phyloP scores from a whole-genome alignment of 2,797 vertebrate species.

The Eremophila alpestris region DNA sequence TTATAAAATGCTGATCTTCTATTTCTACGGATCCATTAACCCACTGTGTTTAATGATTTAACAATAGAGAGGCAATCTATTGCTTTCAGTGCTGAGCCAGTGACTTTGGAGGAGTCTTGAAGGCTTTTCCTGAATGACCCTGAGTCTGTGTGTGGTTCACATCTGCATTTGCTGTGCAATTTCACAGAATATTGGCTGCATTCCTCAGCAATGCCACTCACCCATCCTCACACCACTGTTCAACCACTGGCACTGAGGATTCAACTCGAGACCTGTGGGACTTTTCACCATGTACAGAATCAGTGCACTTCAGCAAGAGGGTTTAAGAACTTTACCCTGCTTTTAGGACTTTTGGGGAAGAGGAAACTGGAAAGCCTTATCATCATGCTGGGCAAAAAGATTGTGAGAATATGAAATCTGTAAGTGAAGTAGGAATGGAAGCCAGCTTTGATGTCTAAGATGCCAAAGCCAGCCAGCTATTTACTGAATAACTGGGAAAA shows the following conservation, averaged over 20 bases:
- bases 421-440: too few species aligned
- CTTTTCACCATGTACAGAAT: not conserved
- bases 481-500: too few species aligned
- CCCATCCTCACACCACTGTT: not conserved
- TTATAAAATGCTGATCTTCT: not conserved
- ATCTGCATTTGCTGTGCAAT: not conserved
- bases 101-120: not conserved
- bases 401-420: too few species aligned
- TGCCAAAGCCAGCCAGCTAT: too few species aligned
- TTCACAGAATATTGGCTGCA: not conserved
- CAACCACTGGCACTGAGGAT: not conserved
- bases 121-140: not conserved
- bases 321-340: too few species aligned
- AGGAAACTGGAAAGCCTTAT: too few species aligned
- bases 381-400: too few species aligned
- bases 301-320: too few species aligned
- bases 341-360: too few species aligned
- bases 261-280: accelerated
- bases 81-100: not conserved
- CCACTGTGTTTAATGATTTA: not conserved
- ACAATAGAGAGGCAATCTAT: not conserved
- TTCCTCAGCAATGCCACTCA: not conserved
- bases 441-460: too few species aligned
- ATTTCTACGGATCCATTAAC: not conserved
- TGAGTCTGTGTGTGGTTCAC: not conserved